phyloP scores from a whole-genome alignment of 2,797 vertebrate genomes.

The Periophthalmus magnuspinnatus region DNA sequence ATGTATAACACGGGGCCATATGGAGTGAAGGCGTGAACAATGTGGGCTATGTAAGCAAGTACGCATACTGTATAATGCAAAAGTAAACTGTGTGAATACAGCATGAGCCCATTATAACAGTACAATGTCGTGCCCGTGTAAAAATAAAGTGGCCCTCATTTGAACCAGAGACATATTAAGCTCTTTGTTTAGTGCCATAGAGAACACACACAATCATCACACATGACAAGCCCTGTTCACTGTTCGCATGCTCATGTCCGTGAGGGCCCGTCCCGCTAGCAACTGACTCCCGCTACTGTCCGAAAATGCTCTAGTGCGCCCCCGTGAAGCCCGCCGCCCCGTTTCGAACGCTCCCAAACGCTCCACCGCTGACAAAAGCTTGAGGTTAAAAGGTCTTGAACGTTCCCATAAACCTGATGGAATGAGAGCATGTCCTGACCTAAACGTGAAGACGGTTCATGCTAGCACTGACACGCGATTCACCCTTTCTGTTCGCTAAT shows the following conservation, averaged over 20 bases:
- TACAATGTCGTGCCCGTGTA: neutral
- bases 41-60: neutral
- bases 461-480: constrained; percentile 13
- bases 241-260: constrained; percentile 8
- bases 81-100: neutral
- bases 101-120: neutral
- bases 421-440: constrained; percentile 14
- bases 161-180: neutral
- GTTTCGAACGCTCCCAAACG: constrained; percentile 41
- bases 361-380: constrained; percentile 25
- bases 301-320: constrained; percentile 28
- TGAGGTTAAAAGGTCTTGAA: constrained; percentile 16
- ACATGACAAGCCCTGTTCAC: constrained; percentile 25
- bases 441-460: constrained; percentile 16
- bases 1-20: neutral
- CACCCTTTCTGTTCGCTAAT: neutral
- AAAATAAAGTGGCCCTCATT: neutral
- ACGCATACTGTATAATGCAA: neutral
- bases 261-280: constrained; percentile 9
- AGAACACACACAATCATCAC: constrained; percentile 7
- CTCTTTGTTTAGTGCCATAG: neutral
- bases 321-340: constrained; percentile 45
- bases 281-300: neutral
- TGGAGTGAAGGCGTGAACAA: neutral
- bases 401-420: constrained; percentile 39